Conservation (phyloP, 2,797 vertebrate species). For the Sebastes minor region DNA sequence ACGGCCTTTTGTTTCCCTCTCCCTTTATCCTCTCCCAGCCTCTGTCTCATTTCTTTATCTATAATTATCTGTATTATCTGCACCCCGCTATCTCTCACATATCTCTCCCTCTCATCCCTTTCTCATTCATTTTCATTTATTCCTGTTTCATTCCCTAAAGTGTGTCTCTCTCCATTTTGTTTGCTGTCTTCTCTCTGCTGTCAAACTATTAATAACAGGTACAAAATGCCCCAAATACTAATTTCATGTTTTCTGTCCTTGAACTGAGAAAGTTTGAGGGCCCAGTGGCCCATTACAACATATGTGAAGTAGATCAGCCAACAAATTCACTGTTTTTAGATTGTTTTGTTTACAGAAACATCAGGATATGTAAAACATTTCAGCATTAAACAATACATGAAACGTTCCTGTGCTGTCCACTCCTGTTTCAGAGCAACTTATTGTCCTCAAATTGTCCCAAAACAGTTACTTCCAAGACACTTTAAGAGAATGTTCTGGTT, state of each 20-base stretch:
- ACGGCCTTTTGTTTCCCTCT: not conserved
- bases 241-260: not conserved
- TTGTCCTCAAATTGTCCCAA: not conserved
- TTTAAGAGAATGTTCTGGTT: not conserved
- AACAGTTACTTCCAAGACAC: not conserved
- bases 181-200: not conserved
- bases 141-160: not conserved
- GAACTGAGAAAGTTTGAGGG: not conserved
- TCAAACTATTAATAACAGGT: not conserved
- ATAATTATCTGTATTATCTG: not conserved
- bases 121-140: not conserved
- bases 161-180: not conserved
- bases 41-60: not conserved
- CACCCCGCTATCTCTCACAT: not conserved
- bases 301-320: not conserved
- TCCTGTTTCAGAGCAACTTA: not conserved
- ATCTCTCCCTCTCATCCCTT: not conserved
- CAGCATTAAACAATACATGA: not conserved
- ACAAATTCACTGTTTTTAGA: not conserved
- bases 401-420: not conserved
- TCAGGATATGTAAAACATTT: not conserved
- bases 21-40: not conserved
- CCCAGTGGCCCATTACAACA: too few species aligned
- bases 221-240: not conserved
- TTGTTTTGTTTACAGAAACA: not conserved